phyloP scores from a whole-genome alignment of 2,113 vertebrate species.

The Triplophysa siluroides region DNA sequence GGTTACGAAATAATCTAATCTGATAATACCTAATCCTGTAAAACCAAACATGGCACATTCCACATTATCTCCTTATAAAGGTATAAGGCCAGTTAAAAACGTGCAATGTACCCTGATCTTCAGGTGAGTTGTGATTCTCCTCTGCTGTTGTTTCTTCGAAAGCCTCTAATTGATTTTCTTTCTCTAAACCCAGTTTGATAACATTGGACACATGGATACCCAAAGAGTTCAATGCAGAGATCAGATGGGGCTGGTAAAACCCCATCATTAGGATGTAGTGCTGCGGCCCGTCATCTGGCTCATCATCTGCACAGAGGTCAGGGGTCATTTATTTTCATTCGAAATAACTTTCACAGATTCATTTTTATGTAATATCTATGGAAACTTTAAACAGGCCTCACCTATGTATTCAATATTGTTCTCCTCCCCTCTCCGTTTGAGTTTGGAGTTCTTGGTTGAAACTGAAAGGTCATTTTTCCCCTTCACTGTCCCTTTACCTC shows the following conservation, averaged over 20 bases:
- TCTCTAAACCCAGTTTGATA: slow-evolving; percentile 81
- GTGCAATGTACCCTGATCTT: slow-evolving; percentile 33
- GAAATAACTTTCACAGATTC: too few relatives aligned
- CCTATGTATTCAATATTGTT: slow-evolving; percentile 72
- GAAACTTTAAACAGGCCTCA: slow-evolving; percentile 54
- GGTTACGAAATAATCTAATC: too few relatives aligned
- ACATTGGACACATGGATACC: slow-evolving; percentile 82
- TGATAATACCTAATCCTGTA: neutral
- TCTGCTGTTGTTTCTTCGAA: slow-evolving; percentile 27
- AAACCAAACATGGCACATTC: neutral
- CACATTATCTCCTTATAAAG: neutral
- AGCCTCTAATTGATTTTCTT: slow-evolving; percentile 60
- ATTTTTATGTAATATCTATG: too few relatives aligned
- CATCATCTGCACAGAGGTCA: slow-evolving; percentile 80
- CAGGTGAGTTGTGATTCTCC: neutral
- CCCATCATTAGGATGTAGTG: slow-evolving; percentile 86
- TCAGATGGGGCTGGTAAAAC: slow-evolving; percentile 80
- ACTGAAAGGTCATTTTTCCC: slow-evolving; percentile 54
- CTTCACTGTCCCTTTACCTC: slow-evolving; percentile 65
- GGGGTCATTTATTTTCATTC: neutral
- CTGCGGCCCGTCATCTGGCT: slow-evolving; percentile 89
- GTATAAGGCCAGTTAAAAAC: neutral
- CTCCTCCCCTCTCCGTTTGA: slow-evolving; percentile 79
- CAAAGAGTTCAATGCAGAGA: slow-evolving; percentile 76
- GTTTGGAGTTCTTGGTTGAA: slow-evolving; percentile 70